Base-by-base conservation (phyloP, 2,797 vertebrate species). In the Cuculus canorus region DNA sequence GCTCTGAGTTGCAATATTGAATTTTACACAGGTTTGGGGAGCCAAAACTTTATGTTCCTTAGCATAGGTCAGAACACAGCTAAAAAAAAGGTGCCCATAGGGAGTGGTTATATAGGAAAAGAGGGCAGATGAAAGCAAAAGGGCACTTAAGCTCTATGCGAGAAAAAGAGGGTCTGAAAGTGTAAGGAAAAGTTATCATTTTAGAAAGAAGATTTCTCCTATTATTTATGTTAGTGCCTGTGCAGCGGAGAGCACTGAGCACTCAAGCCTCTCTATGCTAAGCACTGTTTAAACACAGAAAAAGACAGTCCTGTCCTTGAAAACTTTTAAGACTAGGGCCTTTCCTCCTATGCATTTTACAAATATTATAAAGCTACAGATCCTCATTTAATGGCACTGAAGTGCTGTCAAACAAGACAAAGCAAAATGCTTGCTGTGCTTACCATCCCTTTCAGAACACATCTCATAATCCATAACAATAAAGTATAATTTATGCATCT, bases 401-500 rank as follows among this genome's bases (percentile, higher is more conserved):
- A 88, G n/a, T 0, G 0, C 83, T 94, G 90, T 92, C 91, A 95
- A 92, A 87, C 50, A 54, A 92, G 75, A 96, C 95, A 86, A 94
- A 93, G 64, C 41, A 89, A 95, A 96, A 93, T 65, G 41, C 83
- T 89, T 89, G 81, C 94, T 95, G 88, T 87, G 93, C 88, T 96
- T 89, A 85, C 93, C 75, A 85, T 64, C 41, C 81, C 76, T 90
- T 95, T 90, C 94, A 96, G 94, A 96, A 92, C 27, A 72, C 30
- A 87, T 87, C 96, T 92, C 89, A 68, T 87, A 96, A 96, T 95
- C 72, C 95, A 85, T 70, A 92, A 96, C 82, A 93, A 90, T 94
- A 94, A 95, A 94, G 88, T 72, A 89, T 95, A 97, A 97, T 97
- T 96, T 96, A 96, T 95, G 96, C 92, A 93, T 95, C 96, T 96